Base-by-base conservation (phyloP, 2,113 vertebrate genomes). In the Gymnorhina tibicen region DNA sequence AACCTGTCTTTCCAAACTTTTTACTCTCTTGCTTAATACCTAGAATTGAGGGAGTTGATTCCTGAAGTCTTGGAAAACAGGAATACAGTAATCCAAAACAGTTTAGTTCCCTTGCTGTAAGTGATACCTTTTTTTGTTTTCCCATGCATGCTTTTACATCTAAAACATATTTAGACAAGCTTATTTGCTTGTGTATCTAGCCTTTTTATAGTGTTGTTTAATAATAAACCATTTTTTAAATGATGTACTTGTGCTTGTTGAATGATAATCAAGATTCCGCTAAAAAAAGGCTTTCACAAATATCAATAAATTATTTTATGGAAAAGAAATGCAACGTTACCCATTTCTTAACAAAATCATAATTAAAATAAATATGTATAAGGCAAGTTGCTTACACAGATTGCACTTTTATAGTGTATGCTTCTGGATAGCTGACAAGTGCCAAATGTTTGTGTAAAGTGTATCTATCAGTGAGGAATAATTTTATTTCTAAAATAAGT, bases 161-260 rank as follows among this genome's bases (percentile, higher is more conserved):
- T 85, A 66, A 77, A 80, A 66, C 39, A 12, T 91, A 72, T 49
- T 91, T 85, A 91, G 78, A 85, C 76, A 72, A 82, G 27, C 44
- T 79, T 94, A 56, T 68, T 92, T 94, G 26, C 73, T 91, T 75
- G 11, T 91, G 35, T 87, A 55, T 82, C 52, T 80, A 49, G 37
- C 58, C 67, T 90, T 20, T 93, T 94, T 91, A 41, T 94, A 79
- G 35, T 67, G 24, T 26, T 86, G 76, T 77, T 93, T 93, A 93
- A 81, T 82, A 90, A 90, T 91, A 95, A 87, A 85, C 27, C 24
- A 44, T 12, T 85, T 94, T 80, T 55, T 17, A 89, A 93, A 87
- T 66, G 4, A 70, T 76, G 10, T 86, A 16, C 47, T 93, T 92
- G 44, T 84, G 50, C 30, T 75, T 93, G 27, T 79, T 52, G 82